Percentiles rank a stretch among this genome's conserved stretches.
Evolutionary conservation across 2,113 vertebrate species (phyloP).

Genomic region (Cynopterus brachyotis): DNA sequence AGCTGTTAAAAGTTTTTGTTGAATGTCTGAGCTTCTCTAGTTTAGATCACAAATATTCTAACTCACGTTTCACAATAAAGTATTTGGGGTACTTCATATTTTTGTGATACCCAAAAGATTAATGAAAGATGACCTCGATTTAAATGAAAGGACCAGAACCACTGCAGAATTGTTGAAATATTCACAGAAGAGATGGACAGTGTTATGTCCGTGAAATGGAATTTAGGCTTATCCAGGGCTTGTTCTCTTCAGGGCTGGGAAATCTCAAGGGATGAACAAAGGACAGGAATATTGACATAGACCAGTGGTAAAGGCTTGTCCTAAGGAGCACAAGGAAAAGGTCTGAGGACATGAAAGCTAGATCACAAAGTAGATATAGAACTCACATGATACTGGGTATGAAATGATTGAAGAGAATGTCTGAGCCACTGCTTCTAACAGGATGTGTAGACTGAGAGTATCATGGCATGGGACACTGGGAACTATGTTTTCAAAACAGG

Average conservation of each 20-base stretch:
- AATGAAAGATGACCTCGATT: not conserved
- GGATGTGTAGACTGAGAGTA: not conserved
- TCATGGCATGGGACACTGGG: not conserved
- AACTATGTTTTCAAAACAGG: not conserved
- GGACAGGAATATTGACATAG: not conserved
- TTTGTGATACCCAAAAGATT: not conserved
- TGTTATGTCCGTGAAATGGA: not conserved
- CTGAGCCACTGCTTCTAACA: not conserved
- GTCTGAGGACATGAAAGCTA: not conserved
- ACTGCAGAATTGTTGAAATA: not conserved
- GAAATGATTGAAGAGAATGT: not conserved
- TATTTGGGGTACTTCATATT: constrained; percentile 2
- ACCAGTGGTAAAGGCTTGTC: not conserved
- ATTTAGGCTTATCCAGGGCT: not conserved
- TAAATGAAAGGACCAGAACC: not conserved
- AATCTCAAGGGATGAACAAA: constrained; percentile 1
- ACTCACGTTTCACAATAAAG: constrained; percentile 30
- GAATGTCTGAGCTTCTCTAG: not conserved
- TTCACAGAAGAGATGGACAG: not conserved
- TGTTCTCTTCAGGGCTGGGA: not conserved
- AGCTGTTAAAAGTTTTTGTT: not conserved
- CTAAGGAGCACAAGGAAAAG: not conserved
- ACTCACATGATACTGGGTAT: not conserved
- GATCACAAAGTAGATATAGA: not conserved
- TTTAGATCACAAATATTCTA: constrained; percentile 10